These are phyloP conservation scores for Tympanoctomys barrerae DNA, from an alignment of 2,797 vertebrate genomes.

Conservation along the genomic window DNA sequence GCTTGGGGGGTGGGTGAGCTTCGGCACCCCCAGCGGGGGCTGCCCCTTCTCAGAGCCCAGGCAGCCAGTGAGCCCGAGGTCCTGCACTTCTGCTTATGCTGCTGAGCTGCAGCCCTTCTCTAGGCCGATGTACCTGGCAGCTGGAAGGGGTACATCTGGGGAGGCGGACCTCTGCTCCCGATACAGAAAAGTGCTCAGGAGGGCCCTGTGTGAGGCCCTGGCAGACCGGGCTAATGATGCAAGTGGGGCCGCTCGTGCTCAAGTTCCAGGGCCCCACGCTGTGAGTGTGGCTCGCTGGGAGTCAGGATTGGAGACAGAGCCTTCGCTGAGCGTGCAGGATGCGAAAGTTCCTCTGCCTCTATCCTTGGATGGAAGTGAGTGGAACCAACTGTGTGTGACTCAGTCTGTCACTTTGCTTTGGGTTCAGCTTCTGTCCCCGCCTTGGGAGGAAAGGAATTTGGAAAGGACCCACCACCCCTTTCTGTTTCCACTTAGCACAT, in stretches of 20 bases:
- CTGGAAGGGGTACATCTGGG: background rate
- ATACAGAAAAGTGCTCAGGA: background rate
- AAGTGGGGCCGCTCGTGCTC: background rate
- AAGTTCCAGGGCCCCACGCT: background rate
- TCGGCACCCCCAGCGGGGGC: background rate
- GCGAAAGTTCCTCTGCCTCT: background rate
- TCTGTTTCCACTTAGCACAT: background rate
- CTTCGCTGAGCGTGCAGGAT: background rate
- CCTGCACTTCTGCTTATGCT: background rate
- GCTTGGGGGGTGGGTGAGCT: background rate
- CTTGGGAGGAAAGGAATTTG: background rate
- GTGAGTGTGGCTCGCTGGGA: background rate
- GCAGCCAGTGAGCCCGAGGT: background rate
- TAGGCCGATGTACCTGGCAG: background rate
- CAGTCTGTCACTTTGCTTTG: background rate
- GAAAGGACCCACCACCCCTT: background rate
- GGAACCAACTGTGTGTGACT: background rate
- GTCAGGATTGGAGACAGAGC: background rate
- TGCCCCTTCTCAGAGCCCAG: background rate
- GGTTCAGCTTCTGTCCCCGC: background rate
- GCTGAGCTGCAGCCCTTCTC: background rate
- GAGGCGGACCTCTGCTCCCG: background rate
- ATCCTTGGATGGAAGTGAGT: background rate
- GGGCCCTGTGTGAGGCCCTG: no score
- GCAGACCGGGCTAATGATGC: background rate